Conservation (phyloP, 2,797 vertebrate genomes). For the Rhinoraja longicauda region DNA sequence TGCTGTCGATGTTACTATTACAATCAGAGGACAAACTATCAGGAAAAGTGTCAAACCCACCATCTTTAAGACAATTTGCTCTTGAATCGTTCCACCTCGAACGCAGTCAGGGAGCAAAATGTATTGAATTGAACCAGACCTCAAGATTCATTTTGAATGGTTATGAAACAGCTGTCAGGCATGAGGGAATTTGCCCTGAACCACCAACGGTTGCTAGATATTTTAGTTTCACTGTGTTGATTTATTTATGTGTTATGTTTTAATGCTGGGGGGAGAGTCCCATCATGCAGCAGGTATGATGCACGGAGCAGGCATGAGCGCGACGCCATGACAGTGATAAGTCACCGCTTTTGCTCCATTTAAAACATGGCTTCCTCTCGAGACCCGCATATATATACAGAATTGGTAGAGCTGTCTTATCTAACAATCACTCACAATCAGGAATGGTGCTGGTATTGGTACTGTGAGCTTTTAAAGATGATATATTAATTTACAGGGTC, state of each 20-base stretch:
- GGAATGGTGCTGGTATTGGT: not conserved
- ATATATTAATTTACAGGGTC: conserved; percentile 9
- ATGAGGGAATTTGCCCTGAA: not conserved
- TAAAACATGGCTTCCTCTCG: not conserved
- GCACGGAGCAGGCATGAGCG: not conserved
- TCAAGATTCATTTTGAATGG: not conserved
- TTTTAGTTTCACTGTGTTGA: not conserved
- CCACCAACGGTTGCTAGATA: not conserved
- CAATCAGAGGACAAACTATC: not conserved
- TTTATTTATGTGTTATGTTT: not conserved
- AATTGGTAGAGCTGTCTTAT: conserved; percentile 7
- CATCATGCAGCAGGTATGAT: not conserved
- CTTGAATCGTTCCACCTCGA: not conserved
- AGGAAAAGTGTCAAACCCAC: not conserved
- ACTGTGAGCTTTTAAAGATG: not conserved
- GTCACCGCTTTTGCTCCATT: not conserved
- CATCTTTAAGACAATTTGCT: not conserved
- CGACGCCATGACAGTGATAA: not conserved
- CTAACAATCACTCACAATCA: not conserved
- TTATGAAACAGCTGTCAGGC: not conserved
- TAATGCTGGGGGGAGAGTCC: not conserved
- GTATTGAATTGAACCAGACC: not conserved
- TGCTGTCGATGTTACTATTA: not conserved
- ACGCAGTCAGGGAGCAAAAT: not conserved
- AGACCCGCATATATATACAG: not conserved